These are phyloP conservation scores for Megaustenia siamemsis DNA, from an alignment of 2,888 invertebrate genomes.

Conservation along the genomic window DNA sequence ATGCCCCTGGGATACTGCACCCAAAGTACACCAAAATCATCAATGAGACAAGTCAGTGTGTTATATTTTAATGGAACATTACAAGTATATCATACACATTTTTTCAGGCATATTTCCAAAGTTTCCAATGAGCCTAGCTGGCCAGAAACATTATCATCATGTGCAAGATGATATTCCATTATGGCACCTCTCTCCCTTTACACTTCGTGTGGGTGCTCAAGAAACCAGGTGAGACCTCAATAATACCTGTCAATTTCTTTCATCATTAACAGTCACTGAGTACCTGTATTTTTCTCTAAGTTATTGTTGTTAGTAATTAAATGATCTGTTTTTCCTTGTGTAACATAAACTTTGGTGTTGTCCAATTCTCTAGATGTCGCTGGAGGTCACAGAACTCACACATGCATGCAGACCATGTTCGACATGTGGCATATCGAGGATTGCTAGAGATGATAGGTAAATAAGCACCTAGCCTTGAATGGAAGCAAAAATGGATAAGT, in stretches of 20 bases:
- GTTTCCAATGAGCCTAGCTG: constrained; percentile 69
- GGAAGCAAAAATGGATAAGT: background rate
- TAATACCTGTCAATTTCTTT: too few species aligned
- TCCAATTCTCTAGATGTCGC: constrained; percentile 62
- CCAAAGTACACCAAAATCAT: too few species aligned
- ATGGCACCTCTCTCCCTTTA: constrained; percentile 45
- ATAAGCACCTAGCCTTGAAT: constrained; percentile 32
- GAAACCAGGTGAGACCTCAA: constrained; percentile 71
- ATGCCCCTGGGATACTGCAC: too few species aligned
- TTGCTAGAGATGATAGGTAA: constrained; percentile 64
- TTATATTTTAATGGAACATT: background rate
- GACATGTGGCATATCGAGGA: constrained; percentile 74
- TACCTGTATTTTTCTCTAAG: too few species aligned
- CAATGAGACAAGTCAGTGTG: too few species aligned
- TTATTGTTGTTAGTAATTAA: too few species aligned
- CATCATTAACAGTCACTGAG: too few species aligned
- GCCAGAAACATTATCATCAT: constrained; percentile 48
- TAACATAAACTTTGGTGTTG: background rate
- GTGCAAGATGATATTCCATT: background rate
- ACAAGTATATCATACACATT: background rate
- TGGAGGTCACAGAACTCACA: constrained; percentile 67
- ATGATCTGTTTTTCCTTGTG: background rate
- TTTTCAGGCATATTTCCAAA: constrained; percentile 55
- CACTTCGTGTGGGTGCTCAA: constrained; percentile 75
- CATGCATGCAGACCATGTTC: constrained; percentile 68